Conservation (phyloP, 2,113 vertebrate genomes). For the Pantherophis guttatus region DNA sequence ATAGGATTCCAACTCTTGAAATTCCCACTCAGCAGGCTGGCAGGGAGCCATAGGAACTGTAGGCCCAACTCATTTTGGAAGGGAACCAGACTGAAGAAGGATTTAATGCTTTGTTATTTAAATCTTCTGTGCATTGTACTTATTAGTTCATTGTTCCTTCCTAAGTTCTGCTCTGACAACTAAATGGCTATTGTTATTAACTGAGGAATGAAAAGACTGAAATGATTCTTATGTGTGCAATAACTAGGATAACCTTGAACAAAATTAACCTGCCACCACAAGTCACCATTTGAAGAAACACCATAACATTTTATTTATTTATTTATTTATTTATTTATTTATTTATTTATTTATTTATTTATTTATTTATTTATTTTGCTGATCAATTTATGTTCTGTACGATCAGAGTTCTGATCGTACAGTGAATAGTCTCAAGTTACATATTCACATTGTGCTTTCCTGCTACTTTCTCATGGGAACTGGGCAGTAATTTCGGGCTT, state of each 20-base stretch:
- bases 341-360: too few relatives aligned
- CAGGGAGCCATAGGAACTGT: background rate
- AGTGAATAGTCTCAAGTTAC: background rate
- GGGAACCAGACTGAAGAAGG: background rate
- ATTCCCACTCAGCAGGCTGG: background rate
- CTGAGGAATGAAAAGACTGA: background rate
- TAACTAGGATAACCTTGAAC: slow-evolving; percentile 21
- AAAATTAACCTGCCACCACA: slow-evolving; percentile 18
- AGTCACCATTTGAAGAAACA: background rate
- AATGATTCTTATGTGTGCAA: background rate
- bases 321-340: background rate
- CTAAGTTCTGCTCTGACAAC: background rate
- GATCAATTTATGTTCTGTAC: background rate
- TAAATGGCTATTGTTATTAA: background rate
- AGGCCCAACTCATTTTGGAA: background rate
- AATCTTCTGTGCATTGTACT: background rate
- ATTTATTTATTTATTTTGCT: background rate
- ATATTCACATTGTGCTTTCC: background rate
- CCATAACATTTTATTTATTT: background rate
- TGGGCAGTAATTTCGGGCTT: background rate
- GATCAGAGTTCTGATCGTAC: background rate
- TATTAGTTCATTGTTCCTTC: background rate
- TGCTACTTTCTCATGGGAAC: background rate
- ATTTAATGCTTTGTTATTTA: background rate
- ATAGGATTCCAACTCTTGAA: background rate